Percentiles rank a stretch among this genome's conserved stretches.
Evolutionary conservation across 2,888 invertebrate species (phyloP).

Genomic region (Doris montereyensis): DNA sequence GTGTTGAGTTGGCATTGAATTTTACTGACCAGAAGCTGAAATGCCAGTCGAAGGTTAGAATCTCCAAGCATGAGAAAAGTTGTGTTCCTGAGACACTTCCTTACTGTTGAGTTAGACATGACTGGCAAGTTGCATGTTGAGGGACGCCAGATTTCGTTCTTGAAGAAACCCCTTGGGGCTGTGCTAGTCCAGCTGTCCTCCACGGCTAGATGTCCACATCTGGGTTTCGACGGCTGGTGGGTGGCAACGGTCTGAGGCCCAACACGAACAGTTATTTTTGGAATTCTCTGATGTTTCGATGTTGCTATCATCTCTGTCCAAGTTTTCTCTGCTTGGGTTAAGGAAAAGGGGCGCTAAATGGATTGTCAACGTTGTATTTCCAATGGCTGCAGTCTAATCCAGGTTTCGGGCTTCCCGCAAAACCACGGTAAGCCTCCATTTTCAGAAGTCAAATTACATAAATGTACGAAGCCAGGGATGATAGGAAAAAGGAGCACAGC

Average conservation of each 20-base stretch:
- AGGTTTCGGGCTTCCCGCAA: constrained; percentile 1
- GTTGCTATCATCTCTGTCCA: background rate
- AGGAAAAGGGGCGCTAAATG: constrained; percentile 15
- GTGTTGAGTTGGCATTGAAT: background rate
- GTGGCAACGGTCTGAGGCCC: background rate
- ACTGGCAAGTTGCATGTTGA: background rate
- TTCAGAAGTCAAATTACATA: background rate
- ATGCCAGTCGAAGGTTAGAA: constrained; percentile 7
- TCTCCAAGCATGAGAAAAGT: constrained; percentile 20
- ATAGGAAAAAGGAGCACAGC: constrained; percentile 10
- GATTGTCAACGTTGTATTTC: background rate
- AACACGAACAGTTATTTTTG: background rate
- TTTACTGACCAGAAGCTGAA: background rate
- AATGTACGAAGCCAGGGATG: background rate
- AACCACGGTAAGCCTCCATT: constrained; percentile 24
- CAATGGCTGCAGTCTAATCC: constrained; percentile 14
- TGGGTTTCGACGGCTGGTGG: background rate
- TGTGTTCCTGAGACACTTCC: constrained; percentile 5
- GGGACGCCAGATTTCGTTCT: background rate
- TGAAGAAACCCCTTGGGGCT: constrained; percentile 18
- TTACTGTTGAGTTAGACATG: background rate
- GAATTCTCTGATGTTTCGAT: background rate
- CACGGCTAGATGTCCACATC: background rate
- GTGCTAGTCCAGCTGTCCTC: background rate
- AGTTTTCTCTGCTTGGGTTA: background rate